These are phyloP conservation scores for Heterodera schachtii DNA, from an alignment of 1,140 invertebrate species.

Conservation along the genomic window DNA sequence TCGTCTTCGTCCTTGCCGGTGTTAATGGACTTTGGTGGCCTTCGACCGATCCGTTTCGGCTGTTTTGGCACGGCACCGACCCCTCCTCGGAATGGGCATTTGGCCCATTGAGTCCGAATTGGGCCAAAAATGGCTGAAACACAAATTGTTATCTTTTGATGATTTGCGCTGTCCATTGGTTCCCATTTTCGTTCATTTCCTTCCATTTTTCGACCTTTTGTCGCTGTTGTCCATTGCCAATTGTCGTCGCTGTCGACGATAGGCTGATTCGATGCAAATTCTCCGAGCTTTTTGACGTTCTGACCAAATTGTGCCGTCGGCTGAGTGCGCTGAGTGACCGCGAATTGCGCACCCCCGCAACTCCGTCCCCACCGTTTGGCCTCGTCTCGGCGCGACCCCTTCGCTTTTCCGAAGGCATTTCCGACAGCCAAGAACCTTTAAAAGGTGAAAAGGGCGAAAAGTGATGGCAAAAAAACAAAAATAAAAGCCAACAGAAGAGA, in stretches of 20 bases:
- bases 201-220: not conserved
- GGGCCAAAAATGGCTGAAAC: not conserved
- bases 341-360: slow-evolving; percentile 44
- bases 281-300: slow-evolving; percentile 59
- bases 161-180: too few relatives aligned
- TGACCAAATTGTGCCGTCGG: slow-evolving; percentile 59
- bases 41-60: not conserved
- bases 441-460: slow-evolving; percentile 6
- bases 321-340: slow-evolving; percentile 61
- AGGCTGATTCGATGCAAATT: slow-evolving; percentile 53
- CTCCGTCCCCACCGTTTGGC: not conserved
- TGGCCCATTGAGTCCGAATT: not conserved
- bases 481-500: not conserved
- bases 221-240: not conserved
- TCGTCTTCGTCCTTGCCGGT: not conserved
- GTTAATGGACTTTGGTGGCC: not conserved
- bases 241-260: not conserved
- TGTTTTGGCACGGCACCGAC: not conserved
- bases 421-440: slow-evolving; percentile 45
- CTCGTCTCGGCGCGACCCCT: not conserved
- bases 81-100: not conserved
- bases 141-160: too few relatives aligned
- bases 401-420: slow-evolving; percentile 31
- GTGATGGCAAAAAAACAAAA: slow-evolving; percentile 18
- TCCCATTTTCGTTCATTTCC: not conserved